Conservation (phyloP, 2,888 invertebrate genomes). For the Ochropleura leucogaster region DNA sequence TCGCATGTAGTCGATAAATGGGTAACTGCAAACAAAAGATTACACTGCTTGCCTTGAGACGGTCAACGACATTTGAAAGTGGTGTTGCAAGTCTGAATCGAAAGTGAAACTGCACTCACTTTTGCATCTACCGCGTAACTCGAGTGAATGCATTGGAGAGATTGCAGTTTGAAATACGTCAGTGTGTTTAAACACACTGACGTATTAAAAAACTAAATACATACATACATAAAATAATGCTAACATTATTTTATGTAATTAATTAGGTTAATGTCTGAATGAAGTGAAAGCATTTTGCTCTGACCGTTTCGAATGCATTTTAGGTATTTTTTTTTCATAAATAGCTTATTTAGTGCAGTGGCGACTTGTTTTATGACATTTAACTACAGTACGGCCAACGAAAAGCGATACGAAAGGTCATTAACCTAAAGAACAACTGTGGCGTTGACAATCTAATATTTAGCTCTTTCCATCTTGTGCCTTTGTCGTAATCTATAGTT, state of each 20-base stretch:
- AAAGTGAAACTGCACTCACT: constrained; percentile 48
- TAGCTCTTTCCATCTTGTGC: too few relatives aligned
- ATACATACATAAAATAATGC: too few relatives aligned
- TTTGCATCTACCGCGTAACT: constrained; percentile 24
- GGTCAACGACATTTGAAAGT: constrained; percentile 53
- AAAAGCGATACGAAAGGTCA: too few relatives aligned
- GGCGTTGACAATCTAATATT: too few relatives aligned
- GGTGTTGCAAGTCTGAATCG: constrained; percentile 34
- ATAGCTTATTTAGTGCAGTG: not conserved
- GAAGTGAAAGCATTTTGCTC: not conserved
- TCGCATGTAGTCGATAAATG: constrained; percentile 11
- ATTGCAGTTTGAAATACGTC: not conserved
- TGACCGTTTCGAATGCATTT: not conserved
- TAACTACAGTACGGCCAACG: too few relatives aligned
- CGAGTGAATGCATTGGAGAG: constrained; percentile 25
- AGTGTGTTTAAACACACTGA: too few relatives aligned
- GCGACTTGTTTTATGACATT: not conserved
- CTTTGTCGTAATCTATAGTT: too few relatives aligned
- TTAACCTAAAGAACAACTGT: too few relatives aligned
- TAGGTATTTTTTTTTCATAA: not conserved
- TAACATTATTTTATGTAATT: not conserved
- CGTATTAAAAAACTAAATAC: too few relatives aligned
- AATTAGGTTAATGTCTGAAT: not conserved
- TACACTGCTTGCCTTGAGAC: constrained; percentile 35
- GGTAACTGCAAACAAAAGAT: constrained; percentile 42